Percentiles rank a stretch among this genome's conserved stretches.
These are phyloP conservation scores for Cephalotes varians DNA, from an alignment of 2,888 invertebrate species.

Conservation along the genomic window DNA sequence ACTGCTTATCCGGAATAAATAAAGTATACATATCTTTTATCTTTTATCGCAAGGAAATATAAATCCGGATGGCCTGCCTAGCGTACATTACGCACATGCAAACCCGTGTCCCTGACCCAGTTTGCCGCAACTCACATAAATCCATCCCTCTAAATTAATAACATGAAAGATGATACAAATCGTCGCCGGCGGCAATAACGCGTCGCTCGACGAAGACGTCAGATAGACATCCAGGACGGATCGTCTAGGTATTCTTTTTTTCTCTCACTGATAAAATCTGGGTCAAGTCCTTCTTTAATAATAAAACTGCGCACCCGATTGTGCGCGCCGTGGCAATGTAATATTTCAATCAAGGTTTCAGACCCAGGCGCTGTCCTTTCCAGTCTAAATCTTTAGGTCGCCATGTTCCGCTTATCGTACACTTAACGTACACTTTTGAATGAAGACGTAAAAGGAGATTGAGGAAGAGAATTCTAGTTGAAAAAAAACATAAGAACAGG, in stretches of 20 bases:
- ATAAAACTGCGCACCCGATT: slow-evolving; percentile 68
- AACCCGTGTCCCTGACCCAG: slow-evolving; percentile 64
- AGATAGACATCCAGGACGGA: slow-evolving; percentile 66
- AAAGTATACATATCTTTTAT: background rate
- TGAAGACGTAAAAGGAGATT: background rate
- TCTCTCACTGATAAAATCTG: slow-evolving; percentile 62
- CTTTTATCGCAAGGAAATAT: background rate
- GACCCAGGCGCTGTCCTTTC: slow-evolving; percentile 63
- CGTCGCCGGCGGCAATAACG: slow-evolving; percentile 52
- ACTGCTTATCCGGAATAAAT: background rate
- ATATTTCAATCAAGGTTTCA: slow-evolving; percentile 74
- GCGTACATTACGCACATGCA: background rate
- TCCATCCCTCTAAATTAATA: slow-evolving; percentile 62
- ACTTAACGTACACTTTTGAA: slow-evolving; percentile 41
- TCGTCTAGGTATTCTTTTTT: slow-evolving; percentile 51
- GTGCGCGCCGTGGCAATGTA: slow-evolving; percentile 66
- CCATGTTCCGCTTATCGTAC: slow-evolving; percentile 50
- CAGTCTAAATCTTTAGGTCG: slow-evolving; percentile 58
- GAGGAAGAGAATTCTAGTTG: background rate
- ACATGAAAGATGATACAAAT: slow-evolving; percentile 68
- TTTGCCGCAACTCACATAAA: slow-evolving; percentile 55
- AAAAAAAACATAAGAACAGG: background rate
- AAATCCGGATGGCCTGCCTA: background rate
- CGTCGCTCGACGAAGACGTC: slow-evolving; percentile 48
- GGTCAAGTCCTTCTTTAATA: slow-evolving; percentile 72